Evolutionary conservation across 2,888 invertebrate genomes (phyloP), one percentile per base, ranked within the genome.

Genomic region (Ashinkailepas kermadecensis): DNA sequence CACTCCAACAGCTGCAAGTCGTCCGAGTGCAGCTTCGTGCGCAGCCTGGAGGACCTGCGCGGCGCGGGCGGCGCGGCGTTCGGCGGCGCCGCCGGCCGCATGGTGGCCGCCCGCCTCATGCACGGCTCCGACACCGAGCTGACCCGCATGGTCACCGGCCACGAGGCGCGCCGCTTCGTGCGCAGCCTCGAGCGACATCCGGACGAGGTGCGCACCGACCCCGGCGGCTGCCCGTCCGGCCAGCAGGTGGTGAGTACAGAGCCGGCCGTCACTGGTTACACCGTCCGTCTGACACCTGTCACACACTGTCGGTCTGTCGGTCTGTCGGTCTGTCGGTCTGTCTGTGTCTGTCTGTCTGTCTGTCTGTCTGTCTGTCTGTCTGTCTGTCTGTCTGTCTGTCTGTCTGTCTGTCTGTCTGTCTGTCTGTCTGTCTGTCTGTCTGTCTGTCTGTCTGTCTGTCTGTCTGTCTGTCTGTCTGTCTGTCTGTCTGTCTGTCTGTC

Each of bases 21-120:
- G 67, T 85, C 85, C 9, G 85, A 85, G 70, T 82, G 84, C 18
- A 84, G 84, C 39, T 84, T 83, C 78, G 84, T 84, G 89, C 91
- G 92, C 56, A 92, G 92, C 86, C 87, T 93, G 80, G 92, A 92
- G 85, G 92, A 92, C 85, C 90, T 91, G 86, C 89, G 90, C 84
- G 88, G 83, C 80, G 83, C 83, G 12, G 83, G 83, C 39, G 83
- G 82, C 18, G 80, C 78, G 39, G 82, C 59, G 9, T 80, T 83
- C 18, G 59, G 82, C 58, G 81, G 82, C 13, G 82, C 81, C 9
- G 81, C 80, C 21, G 57, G 56, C 12, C 57, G 58, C 8, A 39
- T 62, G 67, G 8, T 83, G 82, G 12, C 81, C 81, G 56, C 82
- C 80, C n/a, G 83, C 82, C 70, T 82, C 82, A 56, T 83, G 39